Percentiles rank a stretch among this genome's conserved stretches.
Conservation (phyloP, 2,113 vertebrate species). For the Lasiurus cinereus region DNA sequence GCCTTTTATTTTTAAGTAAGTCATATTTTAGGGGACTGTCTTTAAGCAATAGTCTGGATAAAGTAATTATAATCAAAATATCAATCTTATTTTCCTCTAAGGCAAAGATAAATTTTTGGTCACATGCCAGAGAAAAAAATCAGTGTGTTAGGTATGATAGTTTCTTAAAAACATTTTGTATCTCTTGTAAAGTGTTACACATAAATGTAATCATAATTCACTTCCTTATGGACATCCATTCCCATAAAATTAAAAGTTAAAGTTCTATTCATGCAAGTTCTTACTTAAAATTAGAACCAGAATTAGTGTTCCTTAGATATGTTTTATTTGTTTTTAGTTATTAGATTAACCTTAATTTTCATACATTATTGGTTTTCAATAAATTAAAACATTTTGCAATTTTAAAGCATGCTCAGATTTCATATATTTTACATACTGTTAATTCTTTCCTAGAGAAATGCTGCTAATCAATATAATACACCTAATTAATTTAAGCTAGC, state of each 20-base stretch:
- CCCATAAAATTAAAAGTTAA: background rate
- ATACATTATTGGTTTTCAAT: slow-evolving; percentile 1
- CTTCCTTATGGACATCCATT: background rate
- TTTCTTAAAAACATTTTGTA: background rate
- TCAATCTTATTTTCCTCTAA: background rate
- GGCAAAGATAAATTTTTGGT: background rate
- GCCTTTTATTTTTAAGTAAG: slow-evolving; percentile 8
- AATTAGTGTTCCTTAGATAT: background rate
- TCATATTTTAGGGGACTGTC: background rate
- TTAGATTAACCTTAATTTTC: background rate
- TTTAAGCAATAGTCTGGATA: background rate
- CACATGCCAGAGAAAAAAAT: background rate
- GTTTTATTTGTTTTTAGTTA: background rate
- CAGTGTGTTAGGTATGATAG: background rate
- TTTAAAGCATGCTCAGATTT: background rate
- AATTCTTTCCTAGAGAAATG: background rate
- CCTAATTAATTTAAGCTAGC: background rate
- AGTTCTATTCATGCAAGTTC: background rate
- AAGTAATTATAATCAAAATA: slow-evolving; percentile 21
- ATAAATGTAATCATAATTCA: slow-evolving; percentile 4
- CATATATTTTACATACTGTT: background rate
- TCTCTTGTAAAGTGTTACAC: slow-evolving; percentile 18
- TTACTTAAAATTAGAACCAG: background rate
- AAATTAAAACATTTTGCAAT: background rate
- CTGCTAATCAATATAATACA: slow-evolving; percentile 6